Evolutionary conservation across 2,888 invertebrate genomes (phyloP).

Genomic region (Nymphalis urticae): DNA sequence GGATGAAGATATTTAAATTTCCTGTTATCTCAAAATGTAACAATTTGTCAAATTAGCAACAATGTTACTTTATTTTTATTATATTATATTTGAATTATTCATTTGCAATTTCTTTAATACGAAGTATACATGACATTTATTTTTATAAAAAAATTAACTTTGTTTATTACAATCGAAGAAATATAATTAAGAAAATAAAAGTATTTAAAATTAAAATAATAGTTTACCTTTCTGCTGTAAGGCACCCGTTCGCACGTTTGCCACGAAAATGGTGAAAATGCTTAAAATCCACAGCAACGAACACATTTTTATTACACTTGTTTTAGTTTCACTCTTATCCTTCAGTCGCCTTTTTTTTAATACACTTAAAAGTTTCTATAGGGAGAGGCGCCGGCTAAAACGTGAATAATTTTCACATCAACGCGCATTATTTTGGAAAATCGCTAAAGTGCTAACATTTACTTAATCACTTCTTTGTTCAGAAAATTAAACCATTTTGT

Average conservation of each 20-base stretch:
- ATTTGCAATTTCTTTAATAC: no score
- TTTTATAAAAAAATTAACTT: no score
- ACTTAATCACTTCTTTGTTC: constrained; percentile 26
- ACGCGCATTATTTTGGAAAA: constrained; percentile 26
- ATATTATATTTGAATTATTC: no score
- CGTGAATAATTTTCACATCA: constrained; percentile 35
- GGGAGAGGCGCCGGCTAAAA: constrained; percentile 23
- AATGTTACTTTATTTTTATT: no score
- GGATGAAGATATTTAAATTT: no score
- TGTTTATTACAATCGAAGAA: no score
- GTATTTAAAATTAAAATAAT: background rate
- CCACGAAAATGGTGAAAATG: constrained; percentile 55
- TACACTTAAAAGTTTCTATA: constrained; percentile 25
- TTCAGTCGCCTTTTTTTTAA: constrained; percentile 12
- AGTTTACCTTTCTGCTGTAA: constrained; percentile 58
- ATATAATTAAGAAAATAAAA: background rate
- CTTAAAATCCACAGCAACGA: constrained; percentile 61
- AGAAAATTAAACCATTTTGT: constrained; percentile 24
- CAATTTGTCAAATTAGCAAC: no score
- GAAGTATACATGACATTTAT: no score
- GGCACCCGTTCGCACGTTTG: constrained; percentile 62
- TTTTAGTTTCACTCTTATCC: constrained; percentile 13
- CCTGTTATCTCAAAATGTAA: no score
- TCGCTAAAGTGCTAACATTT: constrained; percentile 24
- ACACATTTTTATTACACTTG: constrained; percentile 48